Conservation (phyloP, 2,888 invertebrate species). For the Hirtodrosophila duncani region DNA sequence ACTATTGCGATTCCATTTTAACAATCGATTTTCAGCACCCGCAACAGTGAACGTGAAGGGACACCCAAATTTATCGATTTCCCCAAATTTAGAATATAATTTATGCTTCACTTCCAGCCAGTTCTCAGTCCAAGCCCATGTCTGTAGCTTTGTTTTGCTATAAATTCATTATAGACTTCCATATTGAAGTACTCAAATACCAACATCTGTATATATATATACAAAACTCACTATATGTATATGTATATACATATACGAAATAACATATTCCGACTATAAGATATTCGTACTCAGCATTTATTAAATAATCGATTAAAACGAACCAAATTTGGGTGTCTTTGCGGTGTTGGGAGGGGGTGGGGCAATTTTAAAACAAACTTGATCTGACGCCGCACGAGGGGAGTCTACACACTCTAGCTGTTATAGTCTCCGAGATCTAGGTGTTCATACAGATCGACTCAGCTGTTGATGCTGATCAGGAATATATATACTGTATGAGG, state of each 20-base stretch:
- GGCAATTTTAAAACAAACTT: no score
- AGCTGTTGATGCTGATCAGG: no score
- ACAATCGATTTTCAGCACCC: slow-evolving; percentile 22
- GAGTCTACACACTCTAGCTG: no score
- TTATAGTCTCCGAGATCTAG: no score
- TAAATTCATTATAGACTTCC: neutral
- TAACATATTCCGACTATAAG: neutral
- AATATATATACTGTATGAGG: no score
- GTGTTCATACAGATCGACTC: no score
- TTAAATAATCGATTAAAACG: no score
- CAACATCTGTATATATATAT: neutral
- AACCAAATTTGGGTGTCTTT: no score
- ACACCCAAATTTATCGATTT: slow-evolving; percentile 17
- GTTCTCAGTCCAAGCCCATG: neutral
- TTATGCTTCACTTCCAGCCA: neutral
- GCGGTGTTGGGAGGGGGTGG: no score
- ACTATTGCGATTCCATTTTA: slow-evolving; percentile 5
- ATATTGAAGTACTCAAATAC: neutral
- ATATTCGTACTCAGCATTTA: slow-evolving; percentile 1
- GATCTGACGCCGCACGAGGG: no score
- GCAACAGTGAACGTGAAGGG: no score
- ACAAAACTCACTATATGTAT: neutral
- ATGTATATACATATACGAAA: neutral
- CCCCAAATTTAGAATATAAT: neutral
- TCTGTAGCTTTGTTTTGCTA: neutral